Percentiles rank a stretch among this genome's conserved stretches.
These are phyloP conservation scores for Pavo muticus DNA, from an alignment of 2,113 vertebrate species.

Conservation along the genomic window DNA sequence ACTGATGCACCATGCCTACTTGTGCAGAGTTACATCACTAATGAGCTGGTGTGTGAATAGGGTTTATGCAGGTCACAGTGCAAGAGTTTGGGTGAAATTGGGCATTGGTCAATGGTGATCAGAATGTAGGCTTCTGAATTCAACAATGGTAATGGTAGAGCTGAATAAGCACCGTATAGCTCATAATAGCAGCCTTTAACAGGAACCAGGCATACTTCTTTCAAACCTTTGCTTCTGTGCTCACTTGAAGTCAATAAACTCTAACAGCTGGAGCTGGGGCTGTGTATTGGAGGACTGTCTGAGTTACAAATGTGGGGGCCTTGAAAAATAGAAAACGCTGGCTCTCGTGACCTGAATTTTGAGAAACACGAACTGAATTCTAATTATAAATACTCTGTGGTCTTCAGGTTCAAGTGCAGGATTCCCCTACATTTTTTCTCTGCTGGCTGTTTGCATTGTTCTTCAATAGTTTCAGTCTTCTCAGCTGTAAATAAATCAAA, in stretches of 20 bases:
- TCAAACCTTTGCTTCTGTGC: slow-evolving; percentile 16
- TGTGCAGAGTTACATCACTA: background rate
- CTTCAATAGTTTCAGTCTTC: slow-evolving; percentile 3
- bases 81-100: background rate
- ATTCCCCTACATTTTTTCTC: background rate
- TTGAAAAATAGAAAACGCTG: slow-evolving; percentile 15
- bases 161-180: background rate
- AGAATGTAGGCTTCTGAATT: background rate
- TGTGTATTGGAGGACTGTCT: background rate
- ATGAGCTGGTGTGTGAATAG: background rate
- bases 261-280: slow-evolving; percentile 30
- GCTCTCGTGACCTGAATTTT: background rate
- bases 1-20: background rate
- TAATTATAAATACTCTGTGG: slow-evolving; percentile 19
- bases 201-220: background rate
- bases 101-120: background rate
- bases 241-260: slow-evolving; percentile 46
- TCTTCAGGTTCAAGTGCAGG: slow-evolving; percentile 20
- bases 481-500: background rate
- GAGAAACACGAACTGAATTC: background rate
- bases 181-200: slow-evolving; percentile 5
- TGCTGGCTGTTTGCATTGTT: background rate
- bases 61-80: background rate
- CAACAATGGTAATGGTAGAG: background rate
- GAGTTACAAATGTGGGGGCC: background rate